phyloP scores from a whole-genome alignment of 2,797 vertebrate genomes.

The Rhabdomys pumilio region DNA sequence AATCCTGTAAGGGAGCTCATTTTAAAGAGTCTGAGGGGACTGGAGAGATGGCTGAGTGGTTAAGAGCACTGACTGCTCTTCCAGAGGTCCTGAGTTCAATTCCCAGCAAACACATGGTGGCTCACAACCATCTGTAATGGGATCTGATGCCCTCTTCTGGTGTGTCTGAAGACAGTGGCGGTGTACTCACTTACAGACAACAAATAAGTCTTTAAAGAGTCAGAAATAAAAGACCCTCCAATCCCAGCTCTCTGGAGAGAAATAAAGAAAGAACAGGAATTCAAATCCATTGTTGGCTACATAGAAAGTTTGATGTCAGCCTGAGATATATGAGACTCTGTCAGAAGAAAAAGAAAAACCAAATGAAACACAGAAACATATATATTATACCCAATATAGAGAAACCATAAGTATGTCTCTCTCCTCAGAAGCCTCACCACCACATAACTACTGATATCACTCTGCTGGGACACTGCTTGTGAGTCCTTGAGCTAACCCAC shows the following conservation, averaged over 20 bases:
- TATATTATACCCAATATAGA: not conserved
- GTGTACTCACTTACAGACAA: not conserved
- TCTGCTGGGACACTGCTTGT: not conserved
- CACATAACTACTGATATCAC: not conserved
- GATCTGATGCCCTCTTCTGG: not conserved
- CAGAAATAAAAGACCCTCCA: not conserved
- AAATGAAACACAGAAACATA: not conserved
- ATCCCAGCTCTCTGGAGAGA: not conserved
- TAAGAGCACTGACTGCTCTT: not conserved
- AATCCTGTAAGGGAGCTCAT: not conserved
- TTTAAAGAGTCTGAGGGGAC: not conserved
- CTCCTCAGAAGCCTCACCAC: too few species aligned
- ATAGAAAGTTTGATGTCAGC: not conserved
- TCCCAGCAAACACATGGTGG: not conserved
- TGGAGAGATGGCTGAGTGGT: too few species aligned
- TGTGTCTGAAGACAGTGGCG: not conserved
- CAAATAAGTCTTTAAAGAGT: not conserved
- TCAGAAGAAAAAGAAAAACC: not conserved
- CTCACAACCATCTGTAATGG: not conserved
- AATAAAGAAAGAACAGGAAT: not conserved
- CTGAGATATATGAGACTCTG: not conserved
- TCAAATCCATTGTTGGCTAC: not conserved
- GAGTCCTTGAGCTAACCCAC: not conserved
- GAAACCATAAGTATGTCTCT: not conserved
- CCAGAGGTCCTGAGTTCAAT: not conserved